These are phyloP conservation scores for Muscidifurax raptorellus DNA, from an alignment of 1,140 invertebrate species.

Conservation along the genomic window DNA sequence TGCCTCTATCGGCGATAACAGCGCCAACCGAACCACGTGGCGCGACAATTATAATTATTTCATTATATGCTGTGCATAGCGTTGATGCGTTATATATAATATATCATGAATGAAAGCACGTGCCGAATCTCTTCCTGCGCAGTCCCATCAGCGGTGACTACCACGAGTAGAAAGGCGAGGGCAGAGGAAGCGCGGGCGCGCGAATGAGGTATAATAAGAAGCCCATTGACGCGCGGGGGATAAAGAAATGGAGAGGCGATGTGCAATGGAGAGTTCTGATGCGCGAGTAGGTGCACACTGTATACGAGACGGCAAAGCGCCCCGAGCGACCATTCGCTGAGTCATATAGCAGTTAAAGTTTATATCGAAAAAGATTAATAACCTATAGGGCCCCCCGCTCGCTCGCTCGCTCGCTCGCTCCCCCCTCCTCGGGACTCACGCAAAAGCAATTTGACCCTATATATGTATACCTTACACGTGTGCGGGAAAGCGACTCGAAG, in stretches of 20 bases:
- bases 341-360: slow-evolving; percentile 38
- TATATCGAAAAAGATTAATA: slow-evolving; percentile 51
- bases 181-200: not conserved
- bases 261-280: not conserved
- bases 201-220: slow-evolving; percentile 1
- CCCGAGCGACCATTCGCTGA: slow-evolving; percentile 12
- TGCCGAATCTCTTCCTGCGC: not conserved
- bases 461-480: not conserved
- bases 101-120: slow-evolving; percentile 19
- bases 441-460: not conserved
- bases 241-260: not conserved
- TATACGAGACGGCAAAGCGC: not conserved
- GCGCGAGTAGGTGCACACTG: not conserved
- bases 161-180: not conserved
- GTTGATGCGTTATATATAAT: no score
- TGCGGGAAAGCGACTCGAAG: not conserved
- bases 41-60: slow-evolving; percentile 34
- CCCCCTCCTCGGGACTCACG: not conserved
- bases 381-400: not conserved
- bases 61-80: not conserved
- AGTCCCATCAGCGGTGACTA: not conserved
- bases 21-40: slow-evolving; percentile 4
- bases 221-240: not conserved
- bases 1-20: slow-evolving; percentile 34
- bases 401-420: not conserved